A percentile compares a stretch with the other conserved stretches of the same genome.
Evolutionary conservation across 2,797 vertebrate species (phyloP).

Genomic region (Mycteria americana): DNA sequence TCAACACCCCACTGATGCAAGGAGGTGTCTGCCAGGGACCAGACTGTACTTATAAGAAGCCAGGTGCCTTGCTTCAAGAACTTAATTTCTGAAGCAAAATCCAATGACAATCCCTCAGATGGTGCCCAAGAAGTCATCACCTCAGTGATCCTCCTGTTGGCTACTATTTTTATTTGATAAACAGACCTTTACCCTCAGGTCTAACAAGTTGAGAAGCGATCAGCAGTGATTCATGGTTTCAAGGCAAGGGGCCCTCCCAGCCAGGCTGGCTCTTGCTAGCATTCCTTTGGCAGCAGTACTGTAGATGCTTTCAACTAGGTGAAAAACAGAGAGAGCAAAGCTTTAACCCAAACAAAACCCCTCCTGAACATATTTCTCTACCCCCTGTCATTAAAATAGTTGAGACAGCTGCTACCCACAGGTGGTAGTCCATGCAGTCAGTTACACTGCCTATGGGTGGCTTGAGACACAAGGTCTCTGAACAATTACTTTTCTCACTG

Average conservation of each 20-base stretch:
- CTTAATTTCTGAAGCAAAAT: background rate
- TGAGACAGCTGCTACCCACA: constrained; percentile 68
- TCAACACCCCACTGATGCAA: background rate
- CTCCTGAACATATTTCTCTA: background rate
- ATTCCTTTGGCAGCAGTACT: constrained; percentile 18
- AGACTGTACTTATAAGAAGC: background rate
- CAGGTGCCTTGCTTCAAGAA: background rate
- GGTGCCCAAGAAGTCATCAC: constrained; percentile 16
- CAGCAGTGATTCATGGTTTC: background rate
- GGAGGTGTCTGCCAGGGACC: background rate
- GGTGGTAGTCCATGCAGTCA: constrained; percentile 41
- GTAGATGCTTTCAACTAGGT: constrained; percentile 67
- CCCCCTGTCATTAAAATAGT: constrained; percentile 3
- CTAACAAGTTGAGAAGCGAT: background rate
- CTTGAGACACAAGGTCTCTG: constrained; percentile 62
- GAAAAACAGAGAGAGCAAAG: constrained; percentile 57
- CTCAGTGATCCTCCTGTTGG: background rate
- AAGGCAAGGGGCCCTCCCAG: background rate
- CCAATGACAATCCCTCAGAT: constrained; percentile 32
- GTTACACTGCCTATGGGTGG: constrained; percentile 58
- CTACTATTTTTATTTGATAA: background rate
- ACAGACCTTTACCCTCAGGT: background rate
- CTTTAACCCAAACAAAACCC: constrained; percentile 60
- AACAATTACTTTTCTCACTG: constrained; percentile 72
- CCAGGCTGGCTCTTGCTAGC: background rate